Evolutionary conservation across 2,888 invertebrate species (phyloP), one percentile per base, ranked within the genome.

Genomic region (Philereme transversata): DNA sequence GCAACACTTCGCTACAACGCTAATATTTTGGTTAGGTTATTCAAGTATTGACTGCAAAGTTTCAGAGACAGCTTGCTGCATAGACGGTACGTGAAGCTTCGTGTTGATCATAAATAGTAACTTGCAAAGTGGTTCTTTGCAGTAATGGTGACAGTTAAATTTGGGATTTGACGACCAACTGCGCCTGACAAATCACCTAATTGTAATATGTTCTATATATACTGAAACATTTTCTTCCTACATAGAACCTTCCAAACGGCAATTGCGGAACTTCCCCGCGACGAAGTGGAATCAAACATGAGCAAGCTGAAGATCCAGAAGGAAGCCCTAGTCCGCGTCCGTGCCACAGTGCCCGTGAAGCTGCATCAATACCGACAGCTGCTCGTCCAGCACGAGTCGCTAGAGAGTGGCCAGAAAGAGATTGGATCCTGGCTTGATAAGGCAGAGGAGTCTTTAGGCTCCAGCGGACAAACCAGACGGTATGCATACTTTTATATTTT

Each of bases 221-320:
- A 43, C 0, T 52, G 47, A n/a, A 45, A 35, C 35, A 43, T 11
- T 5, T 44, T 22, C 5, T 22, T 9, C 9, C 43, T 43, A 4
- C 36, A 48, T 36, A 92, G 97, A 82, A 97, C 96, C 59, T 98
- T 98, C 90, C 98, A 99, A 87, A 95, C 94, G 7, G 93, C 99
- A 4, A 97, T 99, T 56, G 97, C 97, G 63, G 97, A 98, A 81
- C 92, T 98, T 56, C 96, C 97, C 0, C 95, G 98, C 38, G 97
- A 98, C 52, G 97, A 98, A 76, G 98, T 99, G 0, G 98, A 97
- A 74, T 94, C 94, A 64, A 97, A 98, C 94, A 97, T 99, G 96
- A 94, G 94, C 46, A 95, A 95, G 3, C 89, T 99, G 48, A 98
- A 98, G 78, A 96, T 95, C 75, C 97, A 97, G 81, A 98, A 98